Evolutionary conservation across 2,888 invertebrate genomes (phyloP).

Genomic region (Zhuqinia jingwanae): DNA sequence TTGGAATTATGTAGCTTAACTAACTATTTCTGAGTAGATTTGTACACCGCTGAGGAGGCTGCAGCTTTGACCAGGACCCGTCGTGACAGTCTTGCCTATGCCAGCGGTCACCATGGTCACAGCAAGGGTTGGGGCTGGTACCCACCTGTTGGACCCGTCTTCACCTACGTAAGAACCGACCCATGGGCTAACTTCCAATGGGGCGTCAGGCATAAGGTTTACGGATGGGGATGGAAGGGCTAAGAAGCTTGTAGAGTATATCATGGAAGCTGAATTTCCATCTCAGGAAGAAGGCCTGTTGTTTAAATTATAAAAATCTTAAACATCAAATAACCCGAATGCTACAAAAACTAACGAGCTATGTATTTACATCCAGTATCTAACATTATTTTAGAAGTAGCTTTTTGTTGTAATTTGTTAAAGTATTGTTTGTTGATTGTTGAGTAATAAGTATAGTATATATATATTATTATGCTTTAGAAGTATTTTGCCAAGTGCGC

Average conservation of each 20-base stretch:
- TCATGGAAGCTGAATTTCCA: slow-evolving; percentile 35
- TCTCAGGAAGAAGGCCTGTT: not conserved
- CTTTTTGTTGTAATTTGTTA: slow-evolving; percentile 32
- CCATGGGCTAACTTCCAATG: slow-evolving; percentile 78
- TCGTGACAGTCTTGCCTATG: slow-evolving; percentile 64
- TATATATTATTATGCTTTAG: not conserved
- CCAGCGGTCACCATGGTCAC: slow-evolving; percentile 33
- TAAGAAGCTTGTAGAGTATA: slow-evolving; percentile 21
- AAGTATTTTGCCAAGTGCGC: slow-evolving; percentile 44
- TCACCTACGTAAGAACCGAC: slow-evolving; percentile 78
- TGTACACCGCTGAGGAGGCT: slow-evolving; percentile 31
- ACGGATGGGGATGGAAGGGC: slow-evolving; percentile 76
- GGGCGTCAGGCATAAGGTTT: slow-evolving; percentile 76
- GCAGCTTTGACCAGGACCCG: slow-evolving; percentile 48
- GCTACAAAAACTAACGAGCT: slow-evolving; percentile 53
- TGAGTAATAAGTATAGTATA: too few relatives aligned
- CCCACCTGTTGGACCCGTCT: slow-evolving; percentile 77
- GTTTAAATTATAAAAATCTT: slow-evolving; percentile 17
- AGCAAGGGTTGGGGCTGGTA: slow-evolving; percentile 64
- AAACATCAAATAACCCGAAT: slow-evolving; percentile 15
- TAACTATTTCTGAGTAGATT: slow-evolving; percentile 33
- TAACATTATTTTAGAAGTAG: slow-evolving; percentile 14
- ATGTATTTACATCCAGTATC: slow-evolving; percentile 11
- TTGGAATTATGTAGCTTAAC: not conserved
- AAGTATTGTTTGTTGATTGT: not conserved